phyloP scores from a whole-genome alignment of 2,888 invertebrate genomes.

The Notodonta dromedarius region DNA sequence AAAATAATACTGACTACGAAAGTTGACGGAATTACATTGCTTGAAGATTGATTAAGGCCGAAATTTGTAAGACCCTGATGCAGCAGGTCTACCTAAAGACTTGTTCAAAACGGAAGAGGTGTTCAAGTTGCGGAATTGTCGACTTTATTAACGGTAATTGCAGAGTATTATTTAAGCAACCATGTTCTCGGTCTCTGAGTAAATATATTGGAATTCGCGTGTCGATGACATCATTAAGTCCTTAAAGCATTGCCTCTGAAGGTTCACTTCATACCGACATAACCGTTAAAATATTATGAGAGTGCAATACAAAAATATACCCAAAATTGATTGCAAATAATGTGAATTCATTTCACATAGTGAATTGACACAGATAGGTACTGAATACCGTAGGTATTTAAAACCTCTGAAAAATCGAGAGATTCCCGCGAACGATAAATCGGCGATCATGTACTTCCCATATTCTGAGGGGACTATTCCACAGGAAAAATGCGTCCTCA shows the following conservation, averaged over 20 bases:
- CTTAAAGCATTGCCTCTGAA: conserved; percentile 16
- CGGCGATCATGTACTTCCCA: conserved; percentile 15
- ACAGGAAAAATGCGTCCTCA: conserved; percentile 16
- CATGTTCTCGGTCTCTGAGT: conserved; percentile 13
- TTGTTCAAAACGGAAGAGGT: conserved; percentile 12
- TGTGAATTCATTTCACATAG: background rate
- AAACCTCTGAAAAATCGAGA: background rate
- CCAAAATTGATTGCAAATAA: background rate
- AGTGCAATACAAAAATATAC: background rate
- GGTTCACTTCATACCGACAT: conserved; percentile 8
- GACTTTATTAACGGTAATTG: conserved; percentile 17
- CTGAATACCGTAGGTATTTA: too few relatives aligned
- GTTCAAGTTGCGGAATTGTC: conserved; percentile 22
- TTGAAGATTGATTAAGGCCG: background rate
- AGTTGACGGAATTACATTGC: background rate
- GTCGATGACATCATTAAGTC: conserved; percentile 17
- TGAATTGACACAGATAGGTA: too few relatives aligned
- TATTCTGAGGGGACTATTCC: conserved; percentile 22
- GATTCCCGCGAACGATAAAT: too few relatives aligned
- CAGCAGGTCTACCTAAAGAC: conserved; percentile 4
- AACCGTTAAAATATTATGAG: conserved; percentile 13
- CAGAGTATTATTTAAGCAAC: conserved; percentile 15
- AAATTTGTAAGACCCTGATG: background rate
- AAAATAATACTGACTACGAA: background rate
- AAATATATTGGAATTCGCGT: conserved; percentile 21